These are phyloP conservation scores for Hydroisotoma schaefferi DNA, from an alignment of 2,888 invertebrate genomes.

Conservation along the genomic window DNA sequence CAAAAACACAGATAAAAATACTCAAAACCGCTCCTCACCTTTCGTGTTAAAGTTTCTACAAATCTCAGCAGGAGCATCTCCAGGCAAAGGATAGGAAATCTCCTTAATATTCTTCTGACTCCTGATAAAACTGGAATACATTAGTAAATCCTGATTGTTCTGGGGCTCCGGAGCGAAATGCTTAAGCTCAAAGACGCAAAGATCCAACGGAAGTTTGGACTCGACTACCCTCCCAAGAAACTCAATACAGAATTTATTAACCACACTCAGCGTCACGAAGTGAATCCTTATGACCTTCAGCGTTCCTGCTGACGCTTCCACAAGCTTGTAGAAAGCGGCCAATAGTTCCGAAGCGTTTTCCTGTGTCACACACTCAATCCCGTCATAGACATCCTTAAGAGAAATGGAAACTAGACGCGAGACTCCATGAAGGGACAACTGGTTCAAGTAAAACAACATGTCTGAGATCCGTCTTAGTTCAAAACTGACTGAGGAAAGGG, in stretches of 20 bases:
- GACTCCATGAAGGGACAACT: slow-evolving; percentile 11
- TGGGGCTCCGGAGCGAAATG: slow-evolving; percentile 20
- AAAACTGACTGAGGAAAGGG: slow-evolving; percentile 12
- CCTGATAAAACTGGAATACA: slow-evolving; percentile 20
- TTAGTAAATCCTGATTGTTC: slow-evolving; percentile 19
- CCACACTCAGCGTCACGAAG: slow-evolving; percentile 14
- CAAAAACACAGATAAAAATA: no score
- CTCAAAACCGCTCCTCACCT: no score
- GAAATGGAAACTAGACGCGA: slow-evolving; percentile 6
- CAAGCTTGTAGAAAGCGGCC: slow-evolving; percentile 8
- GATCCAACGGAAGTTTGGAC: slow-evolving; percentile 10
- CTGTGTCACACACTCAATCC: slow-evolving; percentile 16
- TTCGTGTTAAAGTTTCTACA: no score
- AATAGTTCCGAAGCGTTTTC: slow-evolving; percentile 17
- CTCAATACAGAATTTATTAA: slow-evolving; percentile 23
- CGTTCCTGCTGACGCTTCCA: slow-evolving; percentile 6
- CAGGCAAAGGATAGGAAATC: slow-evolving; percentile 21
- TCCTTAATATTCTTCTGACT: slow-evolving; percentile 24
- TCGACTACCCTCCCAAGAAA: slow-evolving; percentile 13
- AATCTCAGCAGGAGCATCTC: slow-evolving; percentile 12
- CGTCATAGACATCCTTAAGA: slow-evolving; percentile 24
- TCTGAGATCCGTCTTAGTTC: slow-evolving; percentile 26
- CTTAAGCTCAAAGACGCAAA: slow-evolving; percentile 18
- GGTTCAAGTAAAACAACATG: slow-evolving; percentile 23
- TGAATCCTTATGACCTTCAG: slow-evolving; percentile 16